These are phyloP conservation scores for Bufo gargarizans DNA, from an alignment of 2,113 vertebrate species.

Conservation along the genomic window DNA sequence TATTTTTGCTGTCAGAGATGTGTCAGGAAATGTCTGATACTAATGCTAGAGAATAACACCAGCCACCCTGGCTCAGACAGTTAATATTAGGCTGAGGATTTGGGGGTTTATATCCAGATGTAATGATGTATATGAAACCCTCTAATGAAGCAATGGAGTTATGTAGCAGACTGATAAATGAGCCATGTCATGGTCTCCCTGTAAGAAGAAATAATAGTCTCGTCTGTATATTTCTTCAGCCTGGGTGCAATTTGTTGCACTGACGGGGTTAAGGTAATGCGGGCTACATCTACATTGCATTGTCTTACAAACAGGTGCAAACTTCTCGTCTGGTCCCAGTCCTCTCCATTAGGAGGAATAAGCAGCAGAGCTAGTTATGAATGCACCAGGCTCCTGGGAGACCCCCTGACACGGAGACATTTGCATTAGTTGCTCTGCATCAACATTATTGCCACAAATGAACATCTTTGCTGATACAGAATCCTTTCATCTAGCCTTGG, in stretches of 20 bases:
- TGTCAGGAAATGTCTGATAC: background rate
- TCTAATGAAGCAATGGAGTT: background rate
- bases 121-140: background rate
- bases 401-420: slow-evolving; percentile 43
- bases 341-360: slow-evolving; percentile 19
- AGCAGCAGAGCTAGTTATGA: slow-evolving; percentile 24
- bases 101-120: background rate
- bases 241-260: background rate
- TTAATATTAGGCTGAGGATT: background rate
- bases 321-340: slow-evolving; percentile 3
- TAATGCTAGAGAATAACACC: background rate
- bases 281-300: slow-evolving; percentile 19
- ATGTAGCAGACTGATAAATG: slow-evolving; percentile 21
- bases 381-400: slow-evolving; percentile 33
- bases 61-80: background rate
- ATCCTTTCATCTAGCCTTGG: slow-evolving; percentile 39
- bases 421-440: slow-evolving; percentile 50
- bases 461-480: slow-evolving; percentile 56
- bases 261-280: background rate
- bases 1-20: too few relatives aligned
- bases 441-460: slow-evolving; percentile 59
- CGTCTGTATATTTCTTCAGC: background rate
- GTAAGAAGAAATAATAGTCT: background rate
- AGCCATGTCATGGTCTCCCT: too few relatives aligned
- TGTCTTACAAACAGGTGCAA: slow-evolving; percentile 26